Base-by-base conservation (phyloP, 2,888 invertebrate genomes). In the Phalera bucephala region DNA sequence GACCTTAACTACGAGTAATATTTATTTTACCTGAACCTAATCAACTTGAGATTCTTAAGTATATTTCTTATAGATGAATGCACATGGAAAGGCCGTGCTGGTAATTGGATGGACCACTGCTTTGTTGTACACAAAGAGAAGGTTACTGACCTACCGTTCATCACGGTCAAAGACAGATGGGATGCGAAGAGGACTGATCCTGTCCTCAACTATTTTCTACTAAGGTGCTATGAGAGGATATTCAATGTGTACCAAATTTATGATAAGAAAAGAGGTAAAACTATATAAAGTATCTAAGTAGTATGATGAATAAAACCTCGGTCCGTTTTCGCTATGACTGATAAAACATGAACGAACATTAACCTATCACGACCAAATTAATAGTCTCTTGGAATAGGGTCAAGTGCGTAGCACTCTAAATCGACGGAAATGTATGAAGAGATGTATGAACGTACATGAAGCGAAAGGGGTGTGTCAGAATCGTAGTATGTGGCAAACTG, bases 51-150 rank as follows among this genome's bases (percentile, higher is more conserved):
- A n/a, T n/a, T n/a, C n/a, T n/a, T n/a, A n/a, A n/a, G n/a, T n/a
- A n/a, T n/a, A n/a, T n/a, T n/a, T n/a, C n/a, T 45, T 19, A n/a
- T 57, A 86, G 90, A 92, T 36, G 88, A 90, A 17, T 92, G 92
- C 56, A 66, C 72, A 27, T 92, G 92, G 92, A 82, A 88, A 55
- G 92, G 92, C 1, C 77, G 87, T 14, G 92, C 92, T 43, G 91
- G 91, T 1, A 90, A 91, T 34, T 92, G 92, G 92, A 91, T 92
- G 79, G 90, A 92, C 49, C 92, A 92, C 59, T 88, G 92, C 57
- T 91, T 91, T 55, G 39, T 58, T 14, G 75, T 86, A 8, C 92
- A 92, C 54, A 75, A 79, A 32, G 78, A 90, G 36, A 89, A 83
- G 50, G 89, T 92, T 37, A 77, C 88, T 1, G 90, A 90, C 35